These are phyloP conservation scores for Alligator mississippiensis DNA, from an alignment of 2,113 vertebrate species.

Conservation along the genomic window DNA sequence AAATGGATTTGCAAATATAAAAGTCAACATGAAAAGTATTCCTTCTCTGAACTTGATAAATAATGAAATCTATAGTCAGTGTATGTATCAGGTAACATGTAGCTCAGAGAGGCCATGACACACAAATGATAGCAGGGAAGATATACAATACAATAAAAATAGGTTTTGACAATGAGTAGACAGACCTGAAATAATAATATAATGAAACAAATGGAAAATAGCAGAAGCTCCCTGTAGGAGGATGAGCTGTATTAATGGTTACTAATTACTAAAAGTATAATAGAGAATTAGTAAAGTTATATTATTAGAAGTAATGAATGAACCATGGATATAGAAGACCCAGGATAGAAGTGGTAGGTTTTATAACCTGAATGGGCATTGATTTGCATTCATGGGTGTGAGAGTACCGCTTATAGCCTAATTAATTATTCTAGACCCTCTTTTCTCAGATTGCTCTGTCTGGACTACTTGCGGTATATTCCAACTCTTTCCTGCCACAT, in stretches of 20 bases:
- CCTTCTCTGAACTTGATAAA: neutral
- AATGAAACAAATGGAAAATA: neutral
- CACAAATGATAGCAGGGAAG: neutral
- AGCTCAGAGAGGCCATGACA: neutral
- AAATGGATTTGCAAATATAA: neutral
- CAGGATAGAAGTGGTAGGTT: neutral
- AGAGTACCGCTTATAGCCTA: no score
- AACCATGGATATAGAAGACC: neutral
- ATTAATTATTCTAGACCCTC: no score
- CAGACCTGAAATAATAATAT: neutral
- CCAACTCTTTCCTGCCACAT: no score
- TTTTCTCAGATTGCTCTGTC: no score
- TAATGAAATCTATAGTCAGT: neutral
- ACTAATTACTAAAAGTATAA: neutral
- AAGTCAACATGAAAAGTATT: neutral
- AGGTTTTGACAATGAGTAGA: neutral
- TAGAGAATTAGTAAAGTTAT: neutral
- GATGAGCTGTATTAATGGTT: neutral
- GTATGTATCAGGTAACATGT: neutral
- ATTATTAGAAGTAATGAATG: conserved; percentile 15
- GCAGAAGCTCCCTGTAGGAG: neutral
- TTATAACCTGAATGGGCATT: neutral
- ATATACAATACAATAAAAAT: neutral
- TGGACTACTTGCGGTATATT: no score
- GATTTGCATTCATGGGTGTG: neutral